Conservation (phyloP, 2,797 vertebrate genomes). For the Xyrichtys novacula region DNA sequence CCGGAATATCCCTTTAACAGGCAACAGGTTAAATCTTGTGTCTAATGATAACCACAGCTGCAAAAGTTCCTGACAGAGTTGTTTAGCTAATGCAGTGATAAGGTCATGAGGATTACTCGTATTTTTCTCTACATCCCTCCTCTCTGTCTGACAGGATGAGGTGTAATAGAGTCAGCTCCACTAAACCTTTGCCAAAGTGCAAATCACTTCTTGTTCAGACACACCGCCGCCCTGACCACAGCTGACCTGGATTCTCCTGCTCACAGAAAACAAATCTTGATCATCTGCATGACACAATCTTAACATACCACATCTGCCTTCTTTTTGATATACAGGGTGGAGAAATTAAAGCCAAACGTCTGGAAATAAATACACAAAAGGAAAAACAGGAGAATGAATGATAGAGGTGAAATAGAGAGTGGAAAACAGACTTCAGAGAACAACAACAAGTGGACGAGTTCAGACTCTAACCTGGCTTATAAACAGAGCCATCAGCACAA, state of each 20-base stretch:
- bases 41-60: constrained; percentile 51
- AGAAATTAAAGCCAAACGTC: constrained; percentile 53
- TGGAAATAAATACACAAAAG: constrained; percentile 22
- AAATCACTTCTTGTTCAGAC: constrained; percentile 70
- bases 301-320: constrained; percentile 64
- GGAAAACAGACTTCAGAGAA: constrained; percentile 27
- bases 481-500: constrained; percentile 57
- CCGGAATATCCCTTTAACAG: no score
- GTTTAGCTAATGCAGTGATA: constrained; percentile 65
- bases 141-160: constrained; percentile 33
- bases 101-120: constrained; percentile 68
- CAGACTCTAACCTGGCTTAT: constrained; percentile 61
- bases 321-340: constrained; percentile 47
- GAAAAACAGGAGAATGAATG: constrained; percentile 51
- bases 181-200: constrained; percentile 52
- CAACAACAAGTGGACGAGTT: constrained; percentile 39
- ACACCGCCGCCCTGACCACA: constrained; percentile 54
- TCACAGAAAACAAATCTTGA: constrained; percentile 54
- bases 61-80: constrained; percentile 52
- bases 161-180: constrained; percentile 43
- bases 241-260: constrained; percentile 64
- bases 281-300: constrained; percentile 51
- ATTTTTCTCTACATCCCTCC: constrained; percentile 46
- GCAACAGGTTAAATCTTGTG: constrained; percentile 46
- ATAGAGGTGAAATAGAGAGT: constrained; percentile 32